Evolutionary conservation across 37 sponge, comb jelly and placozoan species (phyloP).

Genomic region (Geodia barretti): DNA sequence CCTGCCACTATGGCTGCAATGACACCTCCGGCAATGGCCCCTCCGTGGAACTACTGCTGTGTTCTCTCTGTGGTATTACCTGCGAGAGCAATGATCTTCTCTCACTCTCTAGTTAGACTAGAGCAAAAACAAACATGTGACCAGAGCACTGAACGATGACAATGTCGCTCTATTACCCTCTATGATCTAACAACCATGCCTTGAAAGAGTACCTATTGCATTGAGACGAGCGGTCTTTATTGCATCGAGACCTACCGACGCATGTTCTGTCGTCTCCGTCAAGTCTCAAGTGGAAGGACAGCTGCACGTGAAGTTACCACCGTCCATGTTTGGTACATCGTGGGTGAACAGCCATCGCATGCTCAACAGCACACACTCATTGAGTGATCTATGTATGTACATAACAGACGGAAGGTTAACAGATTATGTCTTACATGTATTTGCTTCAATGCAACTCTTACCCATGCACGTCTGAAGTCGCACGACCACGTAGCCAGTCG

Average conservation of each 20-base stretch:
- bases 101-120: neutral
- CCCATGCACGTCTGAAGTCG: neutral
- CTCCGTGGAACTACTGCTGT: neutral
- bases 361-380: too few relatives aligned
- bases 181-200: too few relatives aligned
- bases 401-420: neutral
- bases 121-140: too few relatives aligned
- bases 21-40: constrained; percentile 27
- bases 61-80: neutral
- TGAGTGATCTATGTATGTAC: constrained; percentile 16
- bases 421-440: too few relatives aligned
- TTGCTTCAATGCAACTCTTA: too few relatives aligned
- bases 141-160: too few relatives aligned
- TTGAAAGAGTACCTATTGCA: too few relatives aligned
- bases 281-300: constrained; percentile 27
- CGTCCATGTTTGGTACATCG: constrained; percentile 23
- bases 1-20: too few relatives aligned
- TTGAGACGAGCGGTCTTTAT: too few relatives aligned
- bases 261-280: too few relatives aligned
- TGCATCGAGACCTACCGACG: too few relatives aligned
- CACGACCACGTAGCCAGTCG: constrained; percentile 14
- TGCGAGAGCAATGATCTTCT: neutral
- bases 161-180: too few relatives aligned
- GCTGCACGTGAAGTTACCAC: constrained; percentile 28
- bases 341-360: constrained; percentile 25